Evolutionary conservation across 2,113 vertebrate genomes (phyloP), one percentile per base, ranked within the genome.

Genomic region (Dolichallabes microphthalmus): DNA sequence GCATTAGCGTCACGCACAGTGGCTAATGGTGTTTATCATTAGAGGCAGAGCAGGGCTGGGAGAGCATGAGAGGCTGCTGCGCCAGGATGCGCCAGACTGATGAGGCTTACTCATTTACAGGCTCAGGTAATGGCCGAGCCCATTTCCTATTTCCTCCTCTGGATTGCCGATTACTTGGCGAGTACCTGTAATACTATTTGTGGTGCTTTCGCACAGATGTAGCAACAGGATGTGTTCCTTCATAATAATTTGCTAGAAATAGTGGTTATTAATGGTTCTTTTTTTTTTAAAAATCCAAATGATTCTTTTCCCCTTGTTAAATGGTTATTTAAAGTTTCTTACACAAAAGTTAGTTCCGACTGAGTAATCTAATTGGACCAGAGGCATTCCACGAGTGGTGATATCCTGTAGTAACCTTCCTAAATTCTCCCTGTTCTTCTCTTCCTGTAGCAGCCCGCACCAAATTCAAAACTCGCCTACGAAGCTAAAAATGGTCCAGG

Each of bases 1-100:
- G 85, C 89, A 88, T 86, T 89, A 91, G 83, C 27, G 63, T 87
- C 50, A 83, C 86, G 80, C 89, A 84, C 87, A 90, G 84, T 71
- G 84, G 85, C 88, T 91, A 89, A 92, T 92, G 87, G 82, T 87
- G 87, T 92, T 92, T 86, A 89, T 92, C 89, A 90, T 90, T 85
- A 89, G 87, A 85, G 85, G 88, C 91, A 89, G 81, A 88, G 85
- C 77, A 85, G 86, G 86, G 80, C 75, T 32, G 58, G 68, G 85
- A 80, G 71, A 88, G 85, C 27, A 61, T 25, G 69, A 69, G 32
- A 77, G 85, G 87, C 83, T 35, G 77, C 86, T 77, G n/a, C 89
- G 78, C 84, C 88, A 85, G 63, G 80, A 50, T 58, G 82, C 53
- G 77, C 76, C 53, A 73, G 66, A 82, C 85, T 88, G 89, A 91